Evolutionary conservation across 2,888 invertebrate genomes (phyloP), one percentile per base, ranked within the genome.

Genomic region (Drosophila pegasa): DNA sequence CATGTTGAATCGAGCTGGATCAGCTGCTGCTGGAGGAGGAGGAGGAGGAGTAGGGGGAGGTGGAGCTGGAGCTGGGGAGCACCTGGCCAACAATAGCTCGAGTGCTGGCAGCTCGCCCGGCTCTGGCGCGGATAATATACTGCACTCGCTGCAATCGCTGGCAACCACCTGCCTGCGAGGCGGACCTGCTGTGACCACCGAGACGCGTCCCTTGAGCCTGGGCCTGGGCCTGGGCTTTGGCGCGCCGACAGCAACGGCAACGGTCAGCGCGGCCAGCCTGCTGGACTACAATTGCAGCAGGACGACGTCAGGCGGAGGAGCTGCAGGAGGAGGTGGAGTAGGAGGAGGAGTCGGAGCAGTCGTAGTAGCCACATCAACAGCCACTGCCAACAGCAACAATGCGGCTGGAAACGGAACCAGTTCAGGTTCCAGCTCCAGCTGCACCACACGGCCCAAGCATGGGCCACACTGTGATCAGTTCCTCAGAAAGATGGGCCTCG

Each of bases 401-500:
- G 64, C 51, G 59, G 52, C 48, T 51, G 50, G 55, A 62, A 41
- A 31, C 9, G 54, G 43, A 48, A 35, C 27, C 10, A 50, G 22
- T 33, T 48, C 55, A 43, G 2, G 50, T 35, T 37, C 63, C 75
- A 70, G 61, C 70, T 58, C 78, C 47, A 67, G 73, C 40, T 73
- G 74, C 62, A 70, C 61, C 61, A 78, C 80, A 68, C 76, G 89
- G 77, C 91, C 91, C 62, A 91, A 91, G 56, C 92, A 92, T 75
- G 92, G 92, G 78, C 92, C 92, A 80, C 92, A 92, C 89, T 92
- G 92, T 91, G 92, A 92, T 90, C 91, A 91, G 88, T 92, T 92
- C 89, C 91, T 92, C 81, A 91, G 89, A 67, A 92, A 92, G 83
- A 90, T 92, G 87, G 92, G 92, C 56, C 87, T 92, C 65, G 87